phyloP scores from a whole-genome alignment of 2,797 vertebrate genomes.

The Falco biarmicus region DNA sequence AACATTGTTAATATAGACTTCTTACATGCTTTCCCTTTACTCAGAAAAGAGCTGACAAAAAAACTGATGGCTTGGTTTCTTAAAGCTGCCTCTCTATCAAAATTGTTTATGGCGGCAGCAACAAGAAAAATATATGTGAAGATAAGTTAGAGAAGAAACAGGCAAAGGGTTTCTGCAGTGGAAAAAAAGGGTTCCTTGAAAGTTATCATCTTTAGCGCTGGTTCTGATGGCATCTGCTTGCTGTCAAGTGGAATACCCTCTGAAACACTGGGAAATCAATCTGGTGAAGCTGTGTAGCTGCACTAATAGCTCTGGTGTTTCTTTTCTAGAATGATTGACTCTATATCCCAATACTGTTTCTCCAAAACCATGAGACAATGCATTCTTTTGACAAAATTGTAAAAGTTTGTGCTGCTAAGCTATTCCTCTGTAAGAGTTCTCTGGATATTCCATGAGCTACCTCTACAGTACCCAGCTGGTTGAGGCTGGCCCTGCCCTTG shows the following conservation, averaged over 20 bases:
- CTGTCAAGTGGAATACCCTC: background rate
- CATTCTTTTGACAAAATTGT: background rate
- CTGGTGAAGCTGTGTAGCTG: background rate
- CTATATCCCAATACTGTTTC: background rate
- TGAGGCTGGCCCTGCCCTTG: background rate
- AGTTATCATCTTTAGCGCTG: background rate
- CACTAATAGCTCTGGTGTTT: background rate
- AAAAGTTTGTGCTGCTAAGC: background rate
- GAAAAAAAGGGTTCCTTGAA: background rate
- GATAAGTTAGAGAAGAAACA: background rate
- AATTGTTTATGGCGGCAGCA: background rate
- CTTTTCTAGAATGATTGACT: background rate
- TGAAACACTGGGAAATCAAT: background rate
- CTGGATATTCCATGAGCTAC: background rate
- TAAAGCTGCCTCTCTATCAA: background rate
- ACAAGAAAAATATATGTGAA: background rate
- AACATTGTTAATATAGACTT: background rate
- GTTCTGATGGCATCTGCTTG: background rate
- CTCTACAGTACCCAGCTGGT: background rate
- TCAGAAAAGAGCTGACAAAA: background rate
- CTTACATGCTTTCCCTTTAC: background rate
- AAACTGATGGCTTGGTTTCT: background rate
- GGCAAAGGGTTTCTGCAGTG: background rate
- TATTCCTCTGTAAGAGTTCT: background rate
- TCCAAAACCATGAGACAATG: background rate